A percentile compares a stretch with the other conserved stretches of the same genome.
phyloP scores from a whole-genome alignment of 2,888 invertebrate genomes.

The Gastracanthus pulcherrimus region DNA sequence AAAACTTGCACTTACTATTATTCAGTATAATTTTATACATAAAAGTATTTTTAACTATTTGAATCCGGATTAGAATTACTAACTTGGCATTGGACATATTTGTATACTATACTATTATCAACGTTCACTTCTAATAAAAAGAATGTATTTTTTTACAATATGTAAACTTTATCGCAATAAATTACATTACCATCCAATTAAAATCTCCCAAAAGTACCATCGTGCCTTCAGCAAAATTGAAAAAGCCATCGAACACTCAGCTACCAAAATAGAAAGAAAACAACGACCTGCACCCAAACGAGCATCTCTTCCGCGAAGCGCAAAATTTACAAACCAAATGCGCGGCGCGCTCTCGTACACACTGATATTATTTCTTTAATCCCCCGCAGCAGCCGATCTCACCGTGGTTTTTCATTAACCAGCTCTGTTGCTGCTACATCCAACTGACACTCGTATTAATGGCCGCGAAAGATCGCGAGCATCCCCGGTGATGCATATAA shows the following conservation, averaged over 20 bases:
- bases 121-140: no score
- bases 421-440: no score
- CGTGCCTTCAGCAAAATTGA: neutral
- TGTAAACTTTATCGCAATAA: no score
- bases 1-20: neutral
- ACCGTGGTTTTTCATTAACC: neutral
- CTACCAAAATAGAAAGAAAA: no score
- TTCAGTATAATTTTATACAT: no score
- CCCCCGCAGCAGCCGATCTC: neutral
- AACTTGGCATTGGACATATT: no score
- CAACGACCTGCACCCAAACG: neutral
- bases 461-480: neutral
- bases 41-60: no score
- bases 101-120: no score
- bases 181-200: neutral
- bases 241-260: neutral
- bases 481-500: neutral
- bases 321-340: neutral
- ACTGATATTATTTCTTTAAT: neutral
- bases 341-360: neutral
- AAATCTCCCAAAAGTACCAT: neutral
- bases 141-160: no score
- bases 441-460: conserved; percentile 7
- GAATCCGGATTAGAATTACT: no score
- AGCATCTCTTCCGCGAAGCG: neutral